Evolutionary conservation across 2,888 invertebrate species (phyloP), one percentile per base, ranked within the genome.

Genomic region (Folsomia candida): DNA sequence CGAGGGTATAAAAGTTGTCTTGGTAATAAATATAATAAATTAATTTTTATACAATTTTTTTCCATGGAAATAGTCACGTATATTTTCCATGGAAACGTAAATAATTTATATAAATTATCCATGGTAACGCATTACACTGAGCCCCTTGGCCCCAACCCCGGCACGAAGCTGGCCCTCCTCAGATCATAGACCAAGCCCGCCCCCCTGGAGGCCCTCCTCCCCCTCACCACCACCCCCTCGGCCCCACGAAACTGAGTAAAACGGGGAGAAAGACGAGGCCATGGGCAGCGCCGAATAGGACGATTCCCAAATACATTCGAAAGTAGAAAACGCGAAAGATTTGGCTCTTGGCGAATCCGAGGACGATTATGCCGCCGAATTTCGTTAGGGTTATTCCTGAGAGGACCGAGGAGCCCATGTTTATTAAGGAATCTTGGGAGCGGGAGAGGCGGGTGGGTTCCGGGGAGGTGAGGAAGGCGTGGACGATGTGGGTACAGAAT

Each of bases 301-400:
- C 98, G 81, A 99, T 99, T 71, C 96, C 95, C 82, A 99, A 86
- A 85, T 98, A 99, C 94, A 97, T 96, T 78, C 95, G 89, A 87
- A 96, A 97, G 87, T 96, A 97, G 86, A 94, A 96, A 82, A 91
- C 90, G 84, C 92, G 89, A 87, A 99, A 99, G 78, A 99, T 94
- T 86, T 97, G 97, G 71, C 96, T 96, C 84, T 97, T 97, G 25
- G 98, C 97, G 83, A 97, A 97, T 24, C 92, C 97, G 76, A 99
- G 87, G 68, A 99, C 96, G 76, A 97, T 88, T 82, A 99, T 97
- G 61, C 98, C 98, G 54, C 94, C 96, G 83, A 98, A 94, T 85
- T 99, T 98, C 72, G 98, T 98, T 74, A 98, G 87, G 14, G 98
- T 98, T 82, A 99, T 98, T 69, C 99, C 98, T 63, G 95, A 95